Evolutionary conservation across 2,113 vertebrate genomes (phyloP), one percentile per base, ranked within the genome.

Genomic region (Varanus salvator): DNA sequence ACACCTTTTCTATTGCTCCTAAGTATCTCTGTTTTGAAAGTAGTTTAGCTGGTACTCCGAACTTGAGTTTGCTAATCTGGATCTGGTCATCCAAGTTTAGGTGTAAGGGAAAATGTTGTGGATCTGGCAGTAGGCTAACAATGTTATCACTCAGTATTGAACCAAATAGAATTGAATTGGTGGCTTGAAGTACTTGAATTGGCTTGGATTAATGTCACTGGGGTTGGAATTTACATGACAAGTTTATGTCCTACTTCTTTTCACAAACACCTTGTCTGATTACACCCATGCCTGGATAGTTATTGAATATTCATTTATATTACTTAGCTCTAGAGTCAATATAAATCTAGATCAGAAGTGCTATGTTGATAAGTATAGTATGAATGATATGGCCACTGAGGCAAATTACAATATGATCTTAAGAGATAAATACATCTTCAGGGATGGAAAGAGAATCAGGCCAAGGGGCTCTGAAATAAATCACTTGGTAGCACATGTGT

Each of bases 401-500:
- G 90, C 94, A 96, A 94, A 96, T 93, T 90, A 90, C 92, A 95
- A 93, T 94, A 96, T 38, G 14, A 84, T 81, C 93, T 87, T 87
- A 54, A 66, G 91, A 95, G 91, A 93, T 89, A 93, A 95, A 95
- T 95, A 94, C 93, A 85, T 94, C 80, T 91, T 92, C 93, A 69
- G 92, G 87, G 92, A 94, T 81, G 84, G 75, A 88, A 90, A 88
- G 54, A 92, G 89, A 80, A 74, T 86, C 93, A 94, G 92, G 90
- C 87, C 90, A 94, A 94, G 92, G 90, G 88, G 93, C 90, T 64
- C 90, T 44, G 91, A 91, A 94, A 96, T 96, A 94, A 95, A 96
- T 95, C 95, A 94, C 91, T 94, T 93, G 92, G 94, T 92, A 96
- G 92, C 92, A 95, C 93, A 95, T 95, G 92, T 89, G 93, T 91